These are phyloP conservation scores for Actinopyga echinites DNA, from an alignment of 53 echinoderm and acorn worm genomes.

Conservation along the genomic window DNA sequence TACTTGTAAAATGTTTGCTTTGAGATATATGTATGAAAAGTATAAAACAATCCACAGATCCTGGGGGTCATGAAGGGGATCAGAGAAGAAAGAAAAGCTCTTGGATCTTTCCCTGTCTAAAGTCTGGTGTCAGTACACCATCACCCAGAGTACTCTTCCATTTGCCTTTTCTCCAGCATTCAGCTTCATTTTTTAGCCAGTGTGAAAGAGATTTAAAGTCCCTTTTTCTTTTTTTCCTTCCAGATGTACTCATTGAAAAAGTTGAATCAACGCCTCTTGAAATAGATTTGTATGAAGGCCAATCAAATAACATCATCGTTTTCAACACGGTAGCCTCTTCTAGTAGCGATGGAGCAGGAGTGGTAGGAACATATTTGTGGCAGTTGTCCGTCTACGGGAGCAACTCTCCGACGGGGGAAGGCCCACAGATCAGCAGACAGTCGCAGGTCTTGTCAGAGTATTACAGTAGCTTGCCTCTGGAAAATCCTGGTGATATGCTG, in stretches of 20 bases:
- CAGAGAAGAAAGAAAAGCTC: too few relatives aligned
- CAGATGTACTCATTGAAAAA: constrained; percentile 65
- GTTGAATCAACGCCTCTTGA: constrained; percentile 53
- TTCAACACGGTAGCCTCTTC: constrained; percentile 50
- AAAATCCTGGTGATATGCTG: constrained; percentile 63
- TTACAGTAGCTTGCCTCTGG: constrained; percentile 54
- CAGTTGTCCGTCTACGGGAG: constrained; percentile 68
- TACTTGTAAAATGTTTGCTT: too few relatives aligned
- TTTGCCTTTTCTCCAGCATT: too few relatives aligned
- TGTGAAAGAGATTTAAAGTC: background rate
- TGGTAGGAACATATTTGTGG: constrained; percentile 70
- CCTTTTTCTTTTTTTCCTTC: background rate
- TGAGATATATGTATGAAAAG: too few relatives aligned
- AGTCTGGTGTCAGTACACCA: too few relatives aligned
- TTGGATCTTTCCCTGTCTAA: too few relatives aligned
- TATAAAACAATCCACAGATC: too few relatives aligned
- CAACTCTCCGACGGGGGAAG: constrained; percentile 46
- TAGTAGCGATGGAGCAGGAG: constrained; percentile 54
- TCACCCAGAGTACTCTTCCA: too few relatives aligned
- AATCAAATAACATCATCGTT: constrained; percentile 39
- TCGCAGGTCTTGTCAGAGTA: constrained; percentile 68
- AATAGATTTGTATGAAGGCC: constrained; percentile 55
- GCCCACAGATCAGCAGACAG: constrained; percentile 55
- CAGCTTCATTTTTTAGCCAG: too few relatives aligned
- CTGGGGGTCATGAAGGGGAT: too few relatives aligned